These are phyloP conservation scores for Noctilio leporinus DNA, from an alignment of 2,113 vertebrate species.

Conservation along the genomic window DNA sequence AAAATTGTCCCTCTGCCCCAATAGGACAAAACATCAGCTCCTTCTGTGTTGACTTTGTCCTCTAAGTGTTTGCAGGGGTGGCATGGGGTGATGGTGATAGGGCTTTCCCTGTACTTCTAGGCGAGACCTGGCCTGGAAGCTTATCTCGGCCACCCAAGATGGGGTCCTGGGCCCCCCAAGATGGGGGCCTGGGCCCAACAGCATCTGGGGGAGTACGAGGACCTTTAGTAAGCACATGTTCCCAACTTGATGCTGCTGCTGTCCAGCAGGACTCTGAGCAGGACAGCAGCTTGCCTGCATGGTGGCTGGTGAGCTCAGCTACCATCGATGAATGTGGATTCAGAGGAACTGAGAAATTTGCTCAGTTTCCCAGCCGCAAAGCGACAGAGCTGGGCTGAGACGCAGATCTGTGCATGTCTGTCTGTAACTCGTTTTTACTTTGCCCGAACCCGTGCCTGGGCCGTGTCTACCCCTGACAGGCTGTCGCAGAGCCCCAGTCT, in stretches of 20 bases:
- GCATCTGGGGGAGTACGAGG: neutral
- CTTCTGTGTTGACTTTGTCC: neutral
- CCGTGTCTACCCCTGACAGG: accelerated
- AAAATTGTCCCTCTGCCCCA: neutral
- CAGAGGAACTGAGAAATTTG: neutral
- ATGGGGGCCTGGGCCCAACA: neutral
- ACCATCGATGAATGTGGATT: neutral
- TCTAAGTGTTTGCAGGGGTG: neutral
- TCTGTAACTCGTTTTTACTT: neutral
- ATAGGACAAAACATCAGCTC: neutral
- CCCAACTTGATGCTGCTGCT: accelerated
- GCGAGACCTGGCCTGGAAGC: neutral
- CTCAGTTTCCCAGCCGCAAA: neutral
- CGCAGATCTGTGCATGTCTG: neutral
- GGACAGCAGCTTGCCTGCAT: accelerated
- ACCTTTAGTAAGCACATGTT: neutral
- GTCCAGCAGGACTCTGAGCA: accelerated
- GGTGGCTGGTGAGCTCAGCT: neutral
- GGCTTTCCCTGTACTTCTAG: no score
- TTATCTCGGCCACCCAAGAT: neutral
- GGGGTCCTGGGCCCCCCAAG: neutral
- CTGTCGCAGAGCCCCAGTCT: neutral
- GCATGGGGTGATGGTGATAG: accelerated
- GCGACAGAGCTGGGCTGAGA: neutral
- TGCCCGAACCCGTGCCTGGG: neutral